Conservation (phyloP, 2,888 invertebrate genomes). For the Sminthurides aquaticus region DNA sequence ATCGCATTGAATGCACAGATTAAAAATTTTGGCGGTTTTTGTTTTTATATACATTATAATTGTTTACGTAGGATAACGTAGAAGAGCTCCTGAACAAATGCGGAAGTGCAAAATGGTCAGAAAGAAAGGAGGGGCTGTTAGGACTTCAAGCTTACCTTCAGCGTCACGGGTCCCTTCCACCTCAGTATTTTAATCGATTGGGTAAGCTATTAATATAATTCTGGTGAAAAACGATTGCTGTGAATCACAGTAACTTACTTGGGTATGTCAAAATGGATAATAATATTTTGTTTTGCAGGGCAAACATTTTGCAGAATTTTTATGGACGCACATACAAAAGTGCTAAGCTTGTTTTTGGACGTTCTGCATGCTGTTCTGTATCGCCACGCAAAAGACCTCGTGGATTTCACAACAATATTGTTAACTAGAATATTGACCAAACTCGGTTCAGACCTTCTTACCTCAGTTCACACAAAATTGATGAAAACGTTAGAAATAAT, state of each 20-base stretch:
- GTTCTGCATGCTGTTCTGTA: slow-evolving; percentile 82
- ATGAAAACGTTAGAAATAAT: slow-evolving; percentile 74
- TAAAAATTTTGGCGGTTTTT: neutral
- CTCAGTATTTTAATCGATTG: slow-evolving; percentile 41
- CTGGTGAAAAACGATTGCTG: neutral
- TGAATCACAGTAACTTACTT: too few relatives aligned
- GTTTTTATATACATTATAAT: slow-evolving; percentile 44
- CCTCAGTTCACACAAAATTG: slow-evolving; percentile 84
- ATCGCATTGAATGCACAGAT: neutral
- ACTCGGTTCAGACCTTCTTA: slow-evolving; percentile 81
- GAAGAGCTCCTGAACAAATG: slow-evolving; percentile 77
- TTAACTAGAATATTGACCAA: slow-evolving; percentile 81
- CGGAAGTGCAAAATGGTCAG: slow-evolving; percentile 86
- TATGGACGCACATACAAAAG: slow-evolving; percentile 91
- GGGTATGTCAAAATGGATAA: neutral
- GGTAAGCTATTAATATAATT: slow-evolving; percentile 25
- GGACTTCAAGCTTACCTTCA: slow-evolving; percentile 68
- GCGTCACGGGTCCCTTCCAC: slow-evolving; percentile 43
- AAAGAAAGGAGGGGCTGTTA: slow-evolving; percentile 86
- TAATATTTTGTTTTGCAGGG: slow-evolving; percentile 23
- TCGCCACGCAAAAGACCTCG: slow-evolving; percentile 76
- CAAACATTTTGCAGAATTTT: slow-evolving; percentile 63
- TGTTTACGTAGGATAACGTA: slow-evolving; percentile 74
- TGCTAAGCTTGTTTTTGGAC: slow-evolving; percentile 86
- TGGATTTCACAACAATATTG: slow-evolving; percentile 88